phyloP scores from a whole-genome alignment of 53 echinoderm and acorn worm genomes.

The Arbacia lixula region DNA sequence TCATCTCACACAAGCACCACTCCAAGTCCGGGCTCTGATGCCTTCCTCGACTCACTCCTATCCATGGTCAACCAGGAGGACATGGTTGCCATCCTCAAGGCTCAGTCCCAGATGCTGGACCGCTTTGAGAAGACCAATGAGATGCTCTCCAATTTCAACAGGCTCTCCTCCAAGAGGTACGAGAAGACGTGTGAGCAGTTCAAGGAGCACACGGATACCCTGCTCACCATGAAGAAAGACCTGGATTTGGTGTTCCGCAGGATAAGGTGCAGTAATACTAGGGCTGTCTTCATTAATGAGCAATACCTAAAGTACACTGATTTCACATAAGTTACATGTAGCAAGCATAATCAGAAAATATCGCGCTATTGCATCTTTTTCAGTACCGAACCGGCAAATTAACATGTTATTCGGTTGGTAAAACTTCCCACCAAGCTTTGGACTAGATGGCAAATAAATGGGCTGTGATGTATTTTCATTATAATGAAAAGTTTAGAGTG shows the following conservation, averaged over 20 bases:
- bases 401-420: no score
- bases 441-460: no score
- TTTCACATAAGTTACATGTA: background rate
- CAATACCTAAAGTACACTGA: background rate
- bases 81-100: slow-evolving; percentile 78
- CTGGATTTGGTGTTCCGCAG: slow-evolving; percentile 85
- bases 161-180: slow-evolving; percentile 74
- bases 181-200: slow-evolving; percentile 86
- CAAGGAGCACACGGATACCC: slow-evolving; percentile 81
- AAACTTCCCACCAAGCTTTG: no score
- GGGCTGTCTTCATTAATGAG: no score
- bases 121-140: slow-evolving; percentile 98
- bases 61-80: slow-evolving; percentile 94
- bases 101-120: slow-evolving; percentile 92
- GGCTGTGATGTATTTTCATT: no score
- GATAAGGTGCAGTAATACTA: slow-evolving; percentile 65
- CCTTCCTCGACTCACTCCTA: slow-evolving; percentile 81
- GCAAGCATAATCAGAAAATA: no score
- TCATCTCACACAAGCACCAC: slow-evolving; percentile 53
- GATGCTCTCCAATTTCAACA: slow-evolving; percentile 90
- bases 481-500: no score
- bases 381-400: no score
- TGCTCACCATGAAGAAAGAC: slow-evolving; percentile 88
- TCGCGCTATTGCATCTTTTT: no score
- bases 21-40: slow-evolving; percentile 83